These are phyloP conservation scores for Salvelinus sp. DNA, from an alignment of 2,113 vertebrate genomes.

Conservation along the genomic window DNA sequence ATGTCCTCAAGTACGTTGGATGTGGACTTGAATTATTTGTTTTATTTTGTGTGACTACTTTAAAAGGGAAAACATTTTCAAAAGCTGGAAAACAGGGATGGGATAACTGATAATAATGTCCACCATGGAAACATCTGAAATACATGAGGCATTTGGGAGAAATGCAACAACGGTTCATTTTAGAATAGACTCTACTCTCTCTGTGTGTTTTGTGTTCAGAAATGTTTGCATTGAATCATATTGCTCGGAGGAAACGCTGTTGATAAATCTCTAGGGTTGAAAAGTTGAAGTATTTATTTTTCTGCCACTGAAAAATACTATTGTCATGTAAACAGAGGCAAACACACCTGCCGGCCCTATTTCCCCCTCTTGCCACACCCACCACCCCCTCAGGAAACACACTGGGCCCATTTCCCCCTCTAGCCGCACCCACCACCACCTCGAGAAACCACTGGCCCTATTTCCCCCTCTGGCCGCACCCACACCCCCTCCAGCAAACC, in stretches of 20 bases:
- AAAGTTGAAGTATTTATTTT: conserved; percentile 7
- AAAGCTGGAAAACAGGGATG: conserved; percentile 6
- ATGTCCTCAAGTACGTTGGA: background rate
- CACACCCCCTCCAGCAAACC: no score
- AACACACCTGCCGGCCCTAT: no score
- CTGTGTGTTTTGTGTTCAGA: conserved; percentile 52
- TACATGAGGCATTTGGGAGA: background rate
- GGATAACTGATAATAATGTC: background rate
- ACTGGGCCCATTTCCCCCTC: no score
- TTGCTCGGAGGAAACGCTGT: conserved; percentile 51
- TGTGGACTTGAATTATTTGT: background rate
- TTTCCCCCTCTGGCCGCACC: no score
- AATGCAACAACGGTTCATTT: background rate
- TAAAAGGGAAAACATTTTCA: background rate
- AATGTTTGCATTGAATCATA: conserved; percentile 66
- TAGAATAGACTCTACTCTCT: conserved; percentile 6
- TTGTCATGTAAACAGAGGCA: background rate
- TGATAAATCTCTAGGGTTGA: conserved; percentile 51
- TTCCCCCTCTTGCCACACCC: no score
- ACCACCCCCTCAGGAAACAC: no score
- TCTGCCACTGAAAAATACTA: conserved; percentile 5
- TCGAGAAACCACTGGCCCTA: no score
- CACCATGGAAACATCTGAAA: conserved; percentile 14
- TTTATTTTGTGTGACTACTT: conserved; percentile 5
- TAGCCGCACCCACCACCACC: no score